phyloP scores from a whole-genome alignment of 2,888 invertebrate genomes.

The Neoitamus cyanurus region DNA sequence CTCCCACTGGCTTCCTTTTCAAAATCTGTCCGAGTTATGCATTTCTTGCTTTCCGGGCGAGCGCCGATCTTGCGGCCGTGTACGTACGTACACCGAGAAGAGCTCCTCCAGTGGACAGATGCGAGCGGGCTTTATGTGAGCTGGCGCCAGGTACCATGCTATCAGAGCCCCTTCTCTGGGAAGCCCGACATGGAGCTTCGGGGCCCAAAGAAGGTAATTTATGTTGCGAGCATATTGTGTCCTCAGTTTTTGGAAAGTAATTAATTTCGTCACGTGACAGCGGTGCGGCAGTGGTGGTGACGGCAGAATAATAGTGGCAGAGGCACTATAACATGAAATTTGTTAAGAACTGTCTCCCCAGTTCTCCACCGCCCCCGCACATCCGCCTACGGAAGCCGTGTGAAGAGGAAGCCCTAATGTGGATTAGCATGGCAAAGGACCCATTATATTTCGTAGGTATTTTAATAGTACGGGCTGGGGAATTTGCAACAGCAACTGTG shows the following conservation, averaged over 20 bases:
- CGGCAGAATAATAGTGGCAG: conserved; percentile 20
- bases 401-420: background rate
- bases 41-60: background rate
- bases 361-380: background rate
- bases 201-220: conserved; percentile 54
- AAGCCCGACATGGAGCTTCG: background rate
- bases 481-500: background rate
- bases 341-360: background rate
- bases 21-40: conserved; percentile 9
- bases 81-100: background rate
- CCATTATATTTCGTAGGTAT: conserved; percentile 37
- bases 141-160: conserved; percentile 19
- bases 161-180: background rate
- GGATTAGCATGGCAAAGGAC: conserved; percentile 1
- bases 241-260: conserved; percentile 57
- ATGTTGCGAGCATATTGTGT: conserved; percentile 57
- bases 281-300: conserved; percentile 52
- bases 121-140: background rate
- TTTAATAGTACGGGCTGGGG: conserved; percentile 13
- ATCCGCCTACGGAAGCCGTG: background rate
- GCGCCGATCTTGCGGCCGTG: background rate
- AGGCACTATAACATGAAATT: conserved; percentile 10
- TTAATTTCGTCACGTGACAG: conserved; percentile 57
- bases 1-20: conserved; percentile 35
- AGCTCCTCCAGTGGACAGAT: background rate